Conservation (phyloP, 2,797 vertebrate species). For the Mus minutoides region DNA sequence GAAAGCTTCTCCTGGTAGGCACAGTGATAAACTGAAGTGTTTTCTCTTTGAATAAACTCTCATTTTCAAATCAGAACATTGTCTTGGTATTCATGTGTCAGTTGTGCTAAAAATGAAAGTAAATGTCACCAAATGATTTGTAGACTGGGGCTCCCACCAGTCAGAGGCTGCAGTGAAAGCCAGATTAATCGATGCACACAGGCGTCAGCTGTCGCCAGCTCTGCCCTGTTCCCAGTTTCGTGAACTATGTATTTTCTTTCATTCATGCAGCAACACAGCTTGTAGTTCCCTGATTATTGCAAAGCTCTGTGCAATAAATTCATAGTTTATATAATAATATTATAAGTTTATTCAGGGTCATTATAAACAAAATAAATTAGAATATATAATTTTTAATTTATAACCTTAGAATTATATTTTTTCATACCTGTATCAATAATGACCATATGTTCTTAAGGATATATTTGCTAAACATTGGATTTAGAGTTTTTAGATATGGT, state of each 20-base stretch:
- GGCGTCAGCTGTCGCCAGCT: not conserved
- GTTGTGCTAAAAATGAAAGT: not conserved
- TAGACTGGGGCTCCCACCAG: not conserved
- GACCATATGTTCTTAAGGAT: not conserved
- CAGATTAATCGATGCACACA: not conserved
- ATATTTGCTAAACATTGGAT: not conserved
- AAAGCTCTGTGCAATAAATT: not conserved
- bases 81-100: not conserved
- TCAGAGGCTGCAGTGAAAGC: not conserved
- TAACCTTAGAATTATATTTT: slow-evolving; percentile 8
- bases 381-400: slow-evolving; percentile 26
- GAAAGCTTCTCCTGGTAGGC: not conserved
- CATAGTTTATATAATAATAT: not conserved
- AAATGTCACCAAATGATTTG: not conserved
- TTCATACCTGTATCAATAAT: not conserved
- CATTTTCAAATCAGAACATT: slow-evolving; percentile 49
- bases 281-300: slow-evolving; percentile 24
- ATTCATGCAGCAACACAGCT: not conserved
- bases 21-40: not conserved
- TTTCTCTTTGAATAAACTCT: slow-evolving; percentile 41
- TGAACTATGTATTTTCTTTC: slow-evolving; percentile 44
- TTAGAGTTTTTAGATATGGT: not conserved
- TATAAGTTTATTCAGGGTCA: not conserved
- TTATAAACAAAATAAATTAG: slow-evolving; percentile 48
- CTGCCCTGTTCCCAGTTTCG: not conserved